Percentiles rank a stretch among this genome's conserved stretches.
phyloP scores from a whole-genome alignment of 2,888 invertebrate genomes.

The Eupithecia exiguata region DNA sequence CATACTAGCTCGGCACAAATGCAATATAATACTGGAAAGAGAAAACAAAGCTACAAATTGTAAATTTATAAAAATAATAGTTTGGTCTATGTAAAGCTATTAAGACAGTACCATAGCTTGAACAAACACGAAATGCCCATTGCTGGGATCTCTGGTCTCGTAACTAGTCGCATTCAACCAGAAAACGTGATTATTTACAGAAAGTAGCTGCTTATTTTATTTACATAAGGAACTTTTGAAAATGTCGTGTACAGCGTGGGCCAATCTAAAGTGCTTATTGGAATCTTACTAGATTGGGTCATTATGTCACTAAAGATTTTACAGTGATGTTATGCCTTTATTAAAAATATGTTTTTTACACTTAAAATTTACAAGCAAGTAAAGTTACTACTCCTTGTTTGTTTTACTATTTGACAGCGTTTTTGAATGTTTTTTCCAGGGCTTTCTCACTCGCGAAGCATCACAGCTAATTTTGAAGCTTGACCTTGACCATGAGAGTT shows the following conservation, averaged over 20 bases:
- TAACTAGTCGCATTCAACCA: neutral
- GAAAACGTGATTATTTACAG: neutral
- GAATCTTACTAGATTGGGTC: neutral
- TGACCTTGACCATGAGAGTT: neutral
- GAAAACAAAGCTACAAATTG: conserved; percentile 30
- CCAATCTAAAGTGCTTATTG: neutral
- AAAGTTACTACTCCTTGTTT: neutral
- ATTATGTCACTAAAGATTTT: neutral
- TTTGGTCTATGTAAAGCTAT: neutral
- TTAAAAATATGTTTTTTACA: neutral
- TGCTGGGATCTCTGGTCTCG: neutral
- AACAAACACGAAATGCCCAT: neutral
- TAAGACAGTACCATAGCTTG: neutral
- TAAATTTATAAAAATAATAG: conserved; percentile 39
- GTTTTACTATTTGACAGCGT: neutral
- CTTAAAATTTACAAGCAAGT: neutral
- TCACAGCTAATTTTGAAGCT: neutral
- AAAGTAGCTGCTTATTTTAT: neutral
- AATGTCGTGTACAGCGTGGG: neutral
- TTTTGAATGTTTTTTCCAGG: neutral
- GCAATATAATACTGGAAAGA: conserved; percentile 53
- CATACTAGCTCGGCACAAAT: conserved; percentile 45
- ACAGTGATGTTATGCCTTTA: neutral
- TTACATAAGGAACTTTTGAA: neutral
- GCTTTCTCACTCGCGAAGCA: neutral